Evolutionary conservation across 2,113 vertebrate species (phyloP), one percentile per base, ranked within the genome.

Genomic region (Ptyas mucosa): DNA sequence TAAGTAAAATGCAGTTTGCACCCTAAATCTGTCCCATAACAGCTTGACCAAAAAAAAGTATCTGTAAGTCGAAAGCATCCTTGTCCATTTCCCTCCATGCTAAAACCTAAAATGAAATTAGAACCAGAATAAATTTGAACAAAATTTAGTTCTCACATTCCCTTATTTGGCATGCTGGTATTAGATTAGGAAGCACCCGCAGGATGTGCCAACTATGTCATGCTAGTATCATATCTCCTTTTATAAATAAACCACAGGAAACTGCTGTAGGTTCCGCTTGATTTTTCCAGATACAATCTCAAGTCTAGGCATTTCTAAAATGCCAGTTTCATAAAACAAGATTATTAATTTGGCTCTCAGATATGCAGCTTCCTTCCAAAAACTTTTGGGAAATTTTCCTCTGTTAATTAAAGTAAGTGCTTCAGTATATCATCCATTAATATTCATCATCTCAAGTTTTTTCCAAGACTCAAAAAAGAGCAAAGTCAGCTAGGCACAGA

Each of bases 281-380:
- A 52, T 53, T 86, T 55, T 55, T 61, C 49, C 26, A 81, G 23
- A 39, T 52, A 53, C 14, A 29, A 23, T 18, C 46, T 61, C n/a
- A 51, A 34, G 89, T n/a, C 12, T 53, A 23, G 85, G 26, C 89
- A 90, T 49, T 34, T 90, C 49, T 39, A 90, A 90, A 93, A 87
- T 92, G 20, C 61, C n/a, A 75, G 43, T 93, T 93, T 86, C 86
- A 92, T 91, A 95, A 93, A 94, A 58, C 64, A 75, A 52, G 61
- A 51, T 95, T 89, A 94, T 86, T 64, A 95, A 75, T 90, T 94
- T 18, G 20, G 89, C 14, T 87, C 14, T 18, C 92, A 89, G 93
- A 53, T 8, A 57, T 55, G 49, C 12, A 18, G 39, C 39, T 90
- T 39, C 92, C 93, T 87, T 81, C 51, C 85, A 90, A 90, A 91